phyloP scores from a whole-genome alignment of 2,888 invertebrate genomes.

The Ferrisia virgata region DNA sequence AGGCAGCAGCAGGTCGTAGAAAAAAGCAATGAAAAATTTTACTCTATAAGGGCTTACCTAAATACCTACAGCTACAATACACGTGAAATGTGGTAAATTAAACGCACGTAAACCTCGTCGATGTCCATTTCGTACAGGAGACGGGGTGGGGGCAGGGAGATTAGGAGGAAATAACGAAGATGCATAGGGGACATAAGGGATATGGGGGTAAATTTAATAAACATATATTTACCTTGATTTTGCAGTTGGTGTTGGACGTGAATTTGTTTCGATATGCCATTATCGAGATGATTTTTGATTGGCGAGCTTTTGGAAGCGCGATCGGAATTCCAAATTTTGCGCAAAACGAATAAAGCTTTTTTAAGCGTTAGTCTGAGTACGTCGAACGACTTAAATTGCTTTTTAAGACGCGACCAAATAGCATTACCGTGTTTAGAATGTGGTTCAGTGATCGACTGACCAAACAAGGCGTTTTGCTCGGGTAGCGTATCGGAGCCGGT shows the following conservation, averaged over 20 bases:
- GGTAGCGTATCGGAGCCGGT: neutral
- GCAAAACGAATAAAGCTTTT: neutral
- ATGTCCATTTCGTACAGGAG: neutral
- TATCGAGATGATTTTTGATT: neutral
- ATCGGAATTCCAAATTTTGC: slow-evolving; percentile 2
- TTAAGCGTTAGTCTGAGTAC: slow-evolving; percentile 1
- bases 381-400: slow-evolving; percentile 8
- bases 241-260: neutral
- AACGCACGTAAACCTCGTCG: neutral
- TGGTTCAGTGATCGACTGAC: neutral
- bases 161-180: too few relatives aligned
- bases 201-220: slow-evolving; percentile 1
- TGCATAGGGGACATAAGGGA: too few relatives aligned
- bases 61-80: neutral
- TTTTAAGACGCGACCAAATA: slow-evolving; percentile 14
- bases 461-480: neutral
- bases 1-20: neutral
- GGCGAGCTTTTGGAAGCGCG: neutral
- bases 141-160: too few relatives aligned
- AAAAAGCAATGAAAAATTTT: neutral
- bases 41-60: neutral
- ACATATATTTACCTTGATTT: slow-evolving; percentile 5
- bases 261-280: neutral
- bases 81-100: neutral
- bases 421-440: slow-evolving; percentile 14